Percentiles rank a stretch among this genome's conserved stretches.
phyloP scores from a whole-genome alignment of 2,888 invertebrate species.

The Leucozona laternaria region DNA sequence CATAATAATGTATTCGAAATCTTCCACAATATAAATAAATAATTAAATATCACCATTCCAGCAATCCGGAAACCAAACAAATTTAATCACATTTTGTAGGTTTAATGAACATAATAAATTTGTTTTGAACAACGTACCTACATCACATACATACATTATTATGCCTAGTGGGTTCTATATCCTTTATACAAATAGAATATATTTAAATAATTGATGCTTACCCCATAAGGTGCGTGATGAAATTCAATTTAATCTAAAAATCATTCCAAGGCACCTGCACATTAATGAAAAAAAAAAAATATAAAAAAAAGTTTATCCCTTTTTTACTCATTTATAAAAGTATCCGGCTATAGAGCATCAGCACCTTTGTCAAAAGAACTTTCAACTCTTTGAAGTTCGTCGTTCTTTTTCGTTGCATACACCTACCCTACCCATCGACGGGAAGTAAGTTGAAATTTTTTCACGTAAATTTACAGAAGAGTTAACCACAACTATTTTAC shows the following conservation, averaged over 20 bases:
- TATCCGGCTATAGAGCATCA: not conserved
- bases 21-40: not conserved
- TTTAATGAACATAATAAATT: not conserved
- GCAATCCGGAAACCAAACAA: not conserved
- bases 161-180: too few relatives aligned
- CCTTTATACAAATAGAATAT: not conserved
- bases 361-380: constrained; percentile 1
- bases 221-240: not conserved
- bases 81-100: not conserved
- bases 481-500: constrained; percentile 71
- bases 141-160: too few relatives aligned
- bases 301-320: constrained; percentile 21
- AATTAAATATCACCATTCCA: not conserved
- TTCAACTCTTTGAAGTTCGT: constrained; percentile 19
- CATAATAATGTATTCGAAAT: too few relatives aligned
- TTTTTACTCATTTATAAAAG: constrained; percentile 4
- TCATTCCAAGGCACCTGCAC: not conserved
- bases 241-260: constrained; percentile 19
- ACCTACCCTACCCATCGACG: not conserved
- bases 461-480: constrained; percentile 66
- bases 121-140: not conserved
- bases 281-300: constrained; percentile 5
- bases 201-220: not conserved
- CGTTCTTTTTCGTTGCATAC: not conserved
- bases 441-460: constrained; percentile 48